These are phyloP conservation scores for Dendronephthya gigantea DNA, from an alignment of 64 coral and sea anemone species.

Conservation along the genomic window DNA sequence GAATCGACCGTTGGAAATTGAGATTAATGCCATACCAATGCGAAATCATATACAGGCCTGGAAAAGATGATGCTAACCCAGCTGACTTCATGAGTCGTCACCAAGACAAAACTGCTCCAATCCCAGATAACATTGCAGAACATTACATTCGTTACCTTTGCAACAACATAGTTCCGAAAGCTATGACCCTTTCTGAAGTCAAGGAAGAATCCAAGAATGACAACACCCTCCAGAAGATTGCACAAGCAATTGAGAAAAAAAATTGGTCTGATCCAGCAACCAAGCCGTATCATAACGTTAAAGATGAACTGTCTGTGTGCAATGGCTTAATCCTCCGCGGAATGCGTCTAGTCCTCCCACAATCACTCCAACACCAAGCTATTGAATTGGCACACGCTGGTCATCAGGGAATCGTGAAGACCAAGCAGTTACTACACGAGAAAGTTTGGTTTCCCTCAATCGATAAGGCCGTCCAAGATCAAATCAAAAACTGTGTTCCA, in stretches of 20 bases:
- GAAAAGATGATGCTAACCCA: constrained; percentile 47
- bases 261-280: neutral
- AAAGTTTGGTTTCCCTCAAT: constrained; percentile 26
- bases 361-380: neutral
- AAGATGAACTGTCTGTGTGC: constrained; percentile 6
- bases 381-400: neutral
- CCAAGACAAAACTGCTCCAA: neutral
- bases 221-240: neutral
- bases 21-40: constrained; percentile 32
- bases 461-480: neutral
- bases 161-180: constrained; percentile 40
- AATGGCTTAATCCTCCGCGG: constrained; percentile 5
- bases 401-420: constrained; percentile 34
- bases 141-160: constrained; percentile 36
- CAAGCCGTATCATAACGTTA: constrained; percentile 8
- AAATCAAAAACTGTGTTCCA: neutral
- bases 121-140: constrained; percentile 33
- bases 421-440: neutral
- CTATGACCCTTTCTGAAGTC: constrained; percentile 8
- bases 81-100: constrained; percentile 62
- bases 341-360: neutral
- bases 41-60: constrained; percentile 35
- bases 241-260: constrained; percentile 19
- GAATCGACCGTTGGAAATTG: constrained; percentile 37
- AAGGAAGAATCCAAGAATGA: neutral